Evolutionary conservation across 1,140 invertebrate species (phyloP).

Genomic region (Ditylenchus dipsaci): DNA sequence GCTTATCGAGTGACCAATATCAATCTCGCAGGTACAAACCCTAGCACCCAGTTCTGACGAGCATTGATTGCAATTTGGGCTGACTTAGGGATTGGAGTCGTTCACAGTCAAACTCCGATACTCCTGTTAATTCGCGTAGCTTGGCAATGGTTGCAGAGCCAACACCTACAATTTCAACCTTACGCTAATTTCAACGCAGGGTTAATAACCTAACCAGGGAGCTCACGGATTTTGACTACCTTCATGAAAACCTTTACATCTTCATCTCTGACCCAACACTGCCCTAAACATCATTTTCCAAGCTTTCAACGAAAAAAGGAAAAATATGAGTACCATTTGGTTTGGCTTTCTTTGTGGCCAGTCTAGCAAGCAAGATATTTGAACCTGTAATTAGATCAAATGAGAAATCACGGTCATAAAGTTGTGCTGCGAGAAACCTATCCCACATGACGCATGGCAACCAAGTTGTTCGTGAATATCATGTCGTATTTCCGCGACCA

Average conservation of each 20-base stretch:
- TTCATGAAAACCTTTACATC: constrained; percentile 71
- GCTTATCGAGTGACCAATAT: constrained; percentile 50
- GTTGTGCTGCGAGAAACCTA: too few species aligned
- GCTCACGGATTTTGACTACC: constrained; percentile 53
- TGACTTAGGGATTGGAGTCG: constrained; percentile 3
- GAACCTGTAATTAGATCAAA: constrained; percentile 51
- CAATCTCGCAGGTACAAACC: background rate
- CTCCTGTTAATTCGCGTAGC: constrained; percentile 60
- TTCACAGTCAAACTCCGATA: constrained; percentile 4
- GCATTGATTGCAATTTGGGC: constrained; percentile 62
- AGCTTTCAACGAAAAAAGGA: background rate
- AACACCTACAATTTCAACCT: constrained; percentile 69
- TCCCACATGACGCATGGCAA: constrained; percentile 84
- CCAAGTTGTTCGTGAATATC: constrained; percentile 74
- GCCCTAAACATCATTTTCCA: background rate
- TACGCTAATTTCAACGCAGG: background rate
- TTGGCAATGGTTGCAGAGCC: constrained; percentile 69
- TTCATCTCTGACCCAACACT: constrained; percentile 48
- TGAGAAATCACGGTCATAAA: background rate
- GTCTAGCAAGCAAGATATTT: constrained; percentile 74
- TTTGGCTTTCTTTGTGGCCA: constrained; percentile 87
- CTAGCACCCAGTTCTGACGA: constrained; percentile 22
- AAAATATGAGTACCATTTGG: constrained; percentile 75
- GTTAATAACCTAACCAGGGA: constrained; percentile 41
- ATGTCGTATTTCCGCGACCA: constrained; percentile 72